phyloP scores from a whole-genome alignment of 2,113 vertebrate species.

The Zingel zingel region DNA sequence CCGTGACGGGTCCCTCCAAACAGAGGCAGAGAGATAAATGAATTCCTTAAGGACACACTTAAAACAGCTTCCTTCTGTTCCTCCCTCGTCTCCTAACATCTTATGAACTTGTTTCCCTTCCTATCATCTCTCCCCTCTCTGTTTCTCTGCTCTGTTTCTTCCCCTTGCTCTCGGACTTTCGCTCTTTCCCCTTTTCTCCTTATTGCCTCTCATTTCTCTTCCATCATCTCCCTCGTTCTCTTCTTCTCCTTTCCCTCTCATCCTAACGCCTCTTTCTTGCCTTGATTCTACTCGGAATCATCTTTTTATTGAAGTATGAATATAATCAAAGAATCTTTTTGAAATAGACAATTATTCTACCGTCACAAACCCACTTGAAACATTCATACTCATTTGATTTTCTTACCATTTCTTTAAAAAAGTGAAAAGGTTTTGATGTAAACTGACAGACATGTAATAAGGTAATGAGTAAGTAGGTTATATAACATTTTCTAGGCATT shows the following conservation, averaged over 20 bases:
- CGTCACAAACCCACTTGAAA: neutral
- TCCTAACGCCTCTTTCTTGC: neutral
- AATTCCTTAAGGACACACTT: conserved; percentile 66
- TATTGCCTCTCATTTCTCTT: conserved; percentile 3
- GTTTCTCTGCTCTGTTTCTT: neutral
- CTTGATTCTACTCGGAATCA: conserved; percentile 23
- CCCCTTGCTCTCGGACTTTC: neutral
- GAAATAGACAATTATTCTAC: neutral
- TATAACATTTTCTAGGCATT: neutral
- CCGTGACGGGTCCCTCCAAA: conserved; percentile 48
- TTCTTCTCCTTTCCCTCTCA: neutral
- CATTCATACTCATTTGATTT: neutral
- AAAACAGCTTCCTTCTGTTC: conserved; percentile 52
- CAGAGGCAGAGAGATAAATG: conserved; percentile 61
- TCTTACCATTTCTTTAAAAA: neutral
- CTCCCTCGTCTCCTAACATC: conserved; percentile 12
- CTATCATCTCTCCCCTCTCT: conserved; percentile 20
- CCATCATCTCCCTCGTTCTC: neutral
- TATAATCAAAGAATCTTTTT: neutral
- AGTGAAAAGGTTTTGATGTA: neutral
- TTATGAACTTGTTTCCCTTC: conserved; percentile 20
- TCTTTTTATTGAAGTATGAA: neutral
- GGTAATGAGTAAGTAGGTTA: neutral
- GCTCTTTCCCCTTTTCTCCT: conserved; percentile 4
- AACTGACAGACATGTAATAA: neutral